Conservation (phyloP, 2,797 vertebrate genomes). For the Gallirallus australis region DNA sequence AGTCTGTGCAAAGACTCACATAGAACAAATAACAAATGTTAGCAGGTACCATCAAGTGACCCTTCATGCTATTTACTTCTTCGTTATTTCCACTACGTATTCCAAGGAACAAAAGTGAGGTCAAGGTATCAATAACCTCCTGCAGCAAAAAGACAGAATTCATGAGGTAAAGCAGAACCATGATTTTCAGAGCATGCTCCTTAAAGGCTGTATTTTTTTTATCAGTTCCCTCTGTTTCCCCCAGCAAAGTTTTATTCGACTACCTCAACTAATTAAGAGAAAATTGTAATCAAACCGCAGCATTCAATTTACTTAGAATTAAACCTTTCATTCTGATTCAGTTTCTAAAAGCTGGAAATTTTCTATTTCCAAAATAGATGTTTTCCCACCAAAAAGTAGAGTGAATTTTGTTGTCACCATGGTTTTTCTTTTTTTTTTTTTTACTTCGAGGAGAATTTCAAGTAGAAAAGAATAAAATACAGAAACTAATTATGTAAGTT, state of each 20-base stretch:
- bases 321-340: background rate
- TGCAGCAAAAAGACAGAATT: background rate
- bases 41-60: background rate
- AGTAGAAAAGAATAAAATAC: background rate
- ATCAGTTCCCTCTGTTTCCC: background rate
- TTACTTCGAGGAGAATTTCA: background rate
- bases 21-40: background rate
- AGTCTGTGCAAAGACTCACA: background rate
- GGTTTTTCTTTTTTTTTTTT: background rate
- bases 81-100: background rate
- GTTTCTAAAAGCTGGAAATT: background rate
- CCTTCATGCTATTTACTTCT: background rate
- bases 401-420: background rate
- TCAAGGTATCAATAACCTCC: background rate
- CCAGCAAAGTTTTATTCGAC: background rate
- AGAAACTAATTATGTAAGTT: background rate
- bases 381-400: background rate
- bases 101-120: background rate
- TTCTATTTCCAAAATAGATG: background rate
- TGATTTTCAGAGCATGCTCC: background rate
- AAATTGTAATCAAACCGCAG: background rate
- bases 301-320: background rate
- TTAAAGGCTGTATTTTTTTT: background rate
- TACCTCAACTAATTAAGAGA: background rate
- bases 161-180: background rate